Conservation (phyloP, 2,797 vertebrate genomes). For the Echeneis naucrates region DNA sequence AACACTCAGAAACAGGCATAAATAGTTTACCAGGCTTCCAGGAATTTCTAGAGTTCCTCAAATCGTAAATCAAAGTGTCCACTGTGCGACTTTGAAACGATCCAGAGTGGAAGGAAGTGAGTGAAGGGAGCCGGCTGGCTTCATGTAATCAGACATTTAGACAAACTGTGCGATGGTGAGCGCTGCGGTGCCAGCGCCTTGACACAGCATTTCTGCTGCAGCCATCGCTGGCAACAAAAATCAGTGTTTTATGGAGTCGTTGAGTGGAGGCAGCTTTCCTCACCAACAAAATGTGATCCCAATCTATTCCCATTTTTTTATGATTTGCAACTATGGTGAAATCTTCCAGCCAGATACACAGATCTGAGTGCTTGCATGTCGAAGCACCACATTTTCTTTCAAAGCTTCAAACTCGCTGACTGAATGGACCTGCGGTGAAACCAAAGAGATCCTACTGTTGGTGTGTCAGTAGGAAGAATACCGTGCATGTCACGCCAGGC, state of each 20-base stretch:
- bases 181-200: slow-evolving; percentile 23
- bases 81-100: slow-evolving; percentile 37
- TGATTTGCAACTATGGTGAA: slow-evolving; percentile 36
- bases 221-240: slow-evolving; percentile 16
- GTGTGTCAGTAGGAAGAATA: slow-evolving; percentile 3
- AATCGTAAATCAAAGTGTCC: slow-evolving; percentile 51
- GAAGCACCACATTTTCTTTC: slow-evolving; percentile 19
- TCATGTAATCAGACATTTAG: slow-evolving; percentile 45
- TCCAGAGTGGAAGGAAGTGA: slow-evolving; percentile 44
- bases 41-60: slow-evolving; percentile 53
- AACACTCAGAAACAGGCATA: slow-evolving; percentile 25
- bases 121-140: slow-evolving; percentile 14
- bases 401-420: slow-evolving; percentile 14
- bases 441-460: slow-evolving; percentile 4
- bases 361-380: slow-evolving; percentile 1
- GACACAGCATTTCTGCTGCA: slow-evolving; percentile 14
- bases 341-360: slow-evolving; percentile 38
- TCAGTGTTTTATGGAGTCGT: slow-evolving; percentile 11
- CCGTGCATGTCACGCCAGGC: neutral
- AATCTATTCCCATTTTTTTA: slow-evolving; percentile 13
- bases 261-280: slow-evolving; percentile 3
- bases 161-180: slow-evolving; percentile 32
- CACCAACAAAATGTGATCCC: neutral
- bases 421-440: slow-evolving; percentile 12
- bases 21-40: slow-evolving; percentile 58